These are phyloP conservation scores for Drosophila multiciliata DNA, from an alignment of 2,888 invertebrate species.

Conservation along the genomic window DNA sequence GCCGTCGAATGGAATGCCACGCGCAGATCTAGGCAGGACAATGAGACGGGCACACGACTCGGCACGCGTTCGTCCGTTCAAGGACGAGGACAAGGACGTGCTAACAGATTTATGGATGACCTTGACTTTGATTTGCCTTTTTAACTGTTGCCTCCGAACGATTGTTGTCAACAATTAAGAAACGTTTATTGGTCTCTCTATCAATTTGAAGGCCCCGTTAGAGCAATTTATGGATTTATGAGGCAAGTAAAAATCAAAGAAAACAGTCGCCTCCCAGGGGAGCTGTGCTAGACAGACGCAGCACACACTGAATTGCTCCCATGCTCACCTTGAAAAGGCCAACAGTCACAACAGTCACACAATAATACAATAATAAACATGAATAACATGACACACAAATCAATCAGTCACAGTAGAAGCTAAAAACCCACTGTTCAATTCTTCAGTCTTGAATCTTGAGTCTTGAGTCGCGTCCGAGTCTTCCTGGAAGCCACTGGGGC, in stretches of 20 bases:
- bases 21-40: slow-evolving; percentile 29
- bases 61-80: slow-evolving; percentile 41
- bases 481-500: slow-evolving; percentile 62
- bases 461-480: slow-evolving; percentile 12
- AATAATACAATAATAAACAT: slow-evolving; percentile 6
- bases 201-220: slow-evolving; percentile 39
- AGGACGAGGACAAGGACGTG: slow-evolving; percentile 45
- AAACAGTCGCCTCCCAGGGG: slow-evolving; percentile 38
- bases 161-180: slow-evolving; percentile 18
- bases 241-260: neutral
- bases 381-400: slow-evolving; percentile 57
- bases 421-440: neutral
- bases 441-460: neutral
- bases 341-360: slow-evolving; percentile 8
- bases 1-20: slow-evolving; percentile 32
- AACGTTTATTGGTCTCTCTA: slow-evolving; percentile 1
- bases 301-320: slow-evolving; percentile 20
- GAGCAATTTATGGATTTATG: slow-evolving; percentile 51
- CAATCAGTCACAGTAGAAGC: slow-evolving; percentile 77
- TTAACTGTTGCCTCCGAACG: slow-evolving; percentile 19
- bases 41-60: slow-evolving; percentile 43
- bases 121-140: slow-evolving; percentile 44
- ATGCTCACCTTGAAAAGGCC: slow-evolving; percentile 52
- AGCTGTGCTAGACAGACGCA: slow-evolving; percentile 21
- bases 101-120: slow-evolving; percentile 11